Evolutionary conservation across 2,888 invertebrate species (phyloP).

Genomic region (Noctua fimbriata): DNA sequence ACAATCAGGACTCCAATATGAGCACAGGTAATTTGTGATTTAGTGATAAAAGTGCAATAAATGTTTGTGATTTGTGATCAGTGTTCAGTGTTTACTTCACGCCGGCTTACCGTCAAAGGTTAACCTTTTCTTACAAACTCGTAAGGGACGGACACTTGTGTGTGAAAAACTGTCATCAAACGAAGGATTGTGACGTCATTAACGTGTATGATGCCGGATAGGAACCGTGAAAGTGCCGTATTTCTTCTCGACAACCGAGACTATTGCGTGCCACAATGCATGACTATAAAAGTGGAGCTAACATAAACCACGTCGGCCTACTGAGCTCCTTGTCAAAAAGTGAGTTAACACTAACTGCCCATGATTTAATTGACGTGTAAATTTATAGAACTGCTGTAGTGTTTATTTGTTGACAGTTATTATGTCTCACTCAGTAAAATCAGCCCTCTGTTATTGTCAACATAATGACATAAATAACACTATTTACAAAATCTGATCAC

Average conservation of each 20-base stretch:
- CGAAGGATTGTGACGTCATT: conserved; percentile 87
- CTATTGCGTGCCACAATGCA: conserved; percentile 87
- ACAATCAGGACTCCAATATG: conserved; percentile 99
- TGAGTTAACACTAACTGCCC: conserved; percentile 79
- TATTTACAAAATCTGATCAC: conserved; percentile 36
- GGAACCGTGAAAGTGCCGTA: conserved; percentile 87
- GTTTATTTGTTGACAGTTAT: conserved; percentile 50
- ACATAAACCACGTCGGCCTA: conserved; percentile 86
- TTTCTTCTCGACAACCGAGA: conserved; percentile 83
- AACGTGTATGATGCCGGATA: conserved; percentile 88
- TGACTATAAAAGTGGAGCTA: conserved; percentile 88
- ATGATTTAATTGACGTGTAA: conserved; percentile 68
- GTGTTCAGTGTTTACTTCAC: conserved; percentile 85
- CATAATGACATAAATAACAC: conserved; percentile 43
- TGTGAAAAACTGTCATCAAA: conserved; percentile 81
- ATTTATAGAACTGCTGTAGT: conserved; percentile 56
- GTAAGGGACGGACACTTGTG: conserved; percentile 78
- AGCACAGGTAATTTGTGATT: conserved; percentile 95
- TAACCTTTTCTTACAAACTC: conserved; percentile 79
- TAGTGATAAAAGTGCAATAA: conserved; percentile 84
- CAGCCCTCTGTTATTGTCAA: conserved; percentile 49
- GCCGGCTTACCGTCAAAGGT: conserved; percentile 77
- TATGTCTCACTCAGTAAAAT: conserved; percentile 38
- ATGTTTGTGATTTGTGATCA: conserved; percentile 84
- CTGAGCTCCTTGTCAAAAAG: conserved; percentile 87